A percentile compares a stretch with the other conserved stretches of the same genome.
These are phyloP conservation scores for Phodopus roborovskii DNA, from an alignment of 2,113 vertebrate genomes.

Conservation along the genomic window DNA sequence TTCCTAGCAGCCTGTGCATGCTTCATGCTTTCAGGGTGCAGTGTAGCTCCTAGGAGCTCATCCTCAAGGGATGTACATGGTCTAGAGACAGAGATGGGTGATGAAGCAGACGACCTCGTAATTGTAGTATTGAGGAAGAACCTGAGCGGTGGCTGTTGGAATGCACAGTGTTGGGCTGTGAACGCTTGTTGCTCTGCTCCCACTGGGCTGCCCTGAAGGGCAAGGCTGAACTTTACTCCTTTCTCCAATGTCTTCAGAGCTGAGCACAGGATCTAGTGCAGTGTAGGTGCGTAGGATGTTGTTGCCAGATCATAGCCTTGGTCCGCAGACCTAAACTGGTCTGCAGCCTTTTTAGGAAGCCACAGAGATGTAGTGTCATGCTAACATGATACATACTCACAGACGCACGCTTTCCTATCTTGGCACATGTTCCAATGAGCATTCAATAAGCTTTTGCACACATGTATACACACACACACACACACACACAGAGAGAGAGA, in stretches of 20 bases:
- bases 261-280: background rate
- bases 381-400: background rate
- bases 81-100: background rate
- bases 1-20: background rate
- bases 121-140: background rate
- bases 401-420: background rate
- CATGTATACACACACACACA: background rate
- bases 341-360: background rate
- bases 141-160: background rate
- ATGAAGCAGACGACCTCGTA: background rate
- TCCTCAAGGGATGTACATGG: background rate
- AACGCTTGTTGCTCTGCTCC: background rate
- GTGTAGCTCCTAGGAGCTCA: background rate
- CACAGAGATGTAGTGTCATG: background rate
- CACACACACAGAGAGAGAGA: too few species aligned
- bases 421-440: background rate
- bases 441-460: background rate
- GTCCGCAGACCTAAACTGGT: too few species aligned
- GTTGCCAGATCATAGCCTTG: background rate
- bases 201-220: background rate
- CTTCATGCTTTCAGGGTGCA: background rate
- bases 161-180: too few species aligned
- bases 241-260: background rate
- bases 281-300: background rate
- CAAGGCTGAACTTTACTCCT: background rate